Conservation (phyloP, 2,797 vertebrate species). For the Manis javanica region DNA sequence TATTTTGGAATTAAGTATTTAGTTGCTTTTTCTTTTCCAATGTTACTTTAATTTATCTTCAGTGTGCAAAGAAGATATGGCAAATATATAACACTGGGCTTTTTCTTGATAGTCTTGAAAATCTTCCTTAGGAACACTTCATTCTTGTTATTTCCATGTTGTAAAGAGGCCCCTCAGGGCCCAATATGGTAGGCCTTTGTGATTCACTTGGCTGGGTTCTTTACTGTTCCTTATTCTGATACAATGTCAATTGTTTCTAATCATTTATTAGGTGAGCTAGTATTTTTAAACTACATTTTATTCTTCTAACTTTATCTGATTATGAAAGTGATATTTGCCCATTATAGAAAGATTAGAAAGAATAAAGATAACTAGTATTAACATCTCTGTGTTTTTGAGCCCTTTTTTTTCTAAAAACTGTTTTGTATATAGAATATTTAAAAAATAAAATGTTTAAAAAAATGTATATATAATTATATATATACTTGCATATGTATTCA, state of each 20-base stretch:
- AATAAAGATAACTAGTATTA: neutral
- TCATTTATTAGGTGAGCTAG: slow-evolving; percentile 5
- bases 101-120: neutral
- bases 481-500: neutral
- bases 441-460: neutral
- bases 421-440: slow-evolving; percentile 26
- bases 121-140: slow-evolving; percentile 12
- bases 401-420: neutral
- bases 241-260: slow-evolving; percentile 9
- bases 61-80: neutral
- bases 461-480: neutral
- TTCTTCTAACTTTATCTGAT: slow-evolving; percentile 14
- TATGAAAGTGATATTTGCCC: neutral
- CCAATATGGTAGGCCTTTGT: neutral
- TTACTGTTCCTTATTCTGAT: neutral
- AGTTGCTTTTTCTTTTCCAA: neutral
- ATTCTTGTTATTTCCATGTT: neutral
- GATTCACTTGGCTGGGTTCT: neutral
- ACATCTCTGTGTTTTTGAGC: neutral
- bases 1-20: neutral
- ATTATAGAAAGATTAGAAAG: slow-evolving; percentile 33
- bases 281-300: slow-evolving; percentile 39
- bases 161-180: neutral
- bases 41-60: slow-evolving; percentile 25
- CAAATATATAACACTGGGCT: neutral